Percentiles rank a stretch among this genome's conserved stretches.
phyloP scores from a whole-genome alignment of 2,888 invertebrate species.

The Diogma glabrata region DNA sequence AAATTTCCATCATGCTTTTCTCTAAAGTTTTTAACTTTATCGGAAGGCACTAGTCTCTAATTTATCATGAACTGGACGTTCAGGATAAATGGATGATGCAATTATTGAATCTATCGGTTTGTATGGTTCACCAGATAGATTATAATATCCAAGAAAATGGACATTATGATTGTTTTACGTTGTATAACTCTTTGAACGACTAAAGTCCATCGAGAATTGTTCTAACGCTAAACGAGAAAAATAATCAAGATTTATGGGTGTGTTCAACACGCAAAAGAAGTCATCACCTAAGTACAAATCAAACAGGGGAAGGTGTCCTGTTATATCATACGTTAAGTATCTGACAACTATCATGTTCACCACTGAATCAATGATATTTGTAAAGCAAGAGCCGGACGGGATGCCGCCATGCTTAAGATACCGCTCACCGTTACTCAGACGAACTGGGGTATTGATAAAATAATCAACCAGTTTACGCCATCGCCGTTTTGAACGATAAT shows the following conservation, averaged over 20 bases:
- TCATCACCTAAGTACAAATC: neutral
- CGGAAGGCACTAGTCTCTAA: neutral
- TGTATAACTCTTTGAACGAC: too few species aligned
- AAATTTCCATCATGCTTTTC: too few species aligned
- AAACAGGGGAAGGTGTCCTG: neutral
- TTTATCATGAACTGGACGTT: neutral
- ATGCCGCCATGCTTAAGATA: neutral
- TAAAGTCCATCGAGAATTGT: neutral
- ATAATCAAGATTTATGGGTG: neutral
- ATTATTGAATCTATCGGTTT: neutral
- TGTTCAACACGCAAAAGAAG: neutral
- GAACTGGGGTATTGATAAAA: neutral
- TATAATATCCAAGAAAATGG: neutral
- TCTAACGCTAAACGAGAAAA: neutral
- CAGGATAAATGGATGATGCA: neutral
- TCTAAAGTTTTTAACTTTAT: too few species aligned
- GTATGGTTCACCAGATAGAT: neutral
- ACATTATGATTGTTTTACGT: neutral
- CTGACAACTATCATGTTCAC: neutral
- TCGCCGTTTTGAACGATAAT: neutral
- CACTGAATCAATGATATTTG: neutral
- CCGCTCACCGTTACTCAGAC: neutral
- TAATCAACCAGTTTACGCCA: neutral
- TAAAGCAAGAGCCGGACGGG: neutral
- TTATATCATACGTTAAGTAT: neutral